Evolutionary conservation across 37 sponge, comb jelly and placozoan genomes (phyloP).

Genomic region (Haliclona indistincta): DNA sequence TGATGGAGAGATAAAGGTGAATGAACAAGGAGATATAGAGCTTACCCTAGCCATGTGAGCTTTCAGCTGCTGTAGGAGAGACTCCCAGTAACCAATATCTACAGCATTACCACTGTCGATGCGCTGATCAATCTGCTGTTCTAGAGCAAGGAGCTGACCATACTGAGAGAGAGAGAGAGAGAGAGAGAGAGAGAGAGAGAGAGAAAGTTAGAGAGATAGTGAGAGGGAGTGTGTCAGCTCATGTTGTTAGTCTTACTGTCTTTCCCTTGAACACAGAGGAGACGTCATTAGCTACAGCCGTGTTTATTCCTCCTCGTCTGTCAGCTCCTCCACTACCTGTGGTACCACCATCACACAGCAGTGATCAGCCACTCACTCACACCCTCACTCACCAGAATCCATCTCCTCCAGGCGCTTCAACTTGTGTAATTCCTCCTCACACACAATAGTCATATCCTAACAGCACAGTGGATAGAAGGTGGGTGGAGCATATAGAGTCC

Average conservation of each 20-base stretch:
- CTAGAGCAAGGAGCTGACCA: constrained; percentile 75
- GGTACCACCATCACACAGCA: not conserved
- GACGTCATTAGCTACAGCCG: constrained; percentile 82
- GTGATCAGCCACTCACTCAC: not conserved
- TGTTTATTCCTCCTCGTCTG: constrained; percentile 81
- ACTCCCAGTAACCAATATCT: constrained; percentile 94
- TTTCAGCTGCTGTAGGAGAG: constrained; percentile 79
- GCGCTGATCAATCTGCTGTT: constrained; percentile 76
- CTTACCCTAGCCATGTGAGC: constrained; percentile 83
- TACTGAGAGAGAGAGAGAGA: constrained; percentile 34
- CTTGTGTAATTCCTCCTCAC: constrained; percentile 81
- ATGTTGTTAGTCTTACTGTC: constrained; percentile 44
- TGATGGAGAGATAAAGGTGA: not conserved
- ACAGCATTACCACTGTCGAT: constrained; percentile 68
- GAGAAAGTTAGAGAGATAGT: not conserved
- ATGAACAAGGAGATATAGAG: not conserved
- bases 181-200: not conserved
- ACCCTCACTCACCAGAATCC: constrained; percentile 15
- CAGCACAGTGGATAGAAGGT: not conserved
- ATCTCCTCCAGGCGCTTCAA: constrained; percentile 48
- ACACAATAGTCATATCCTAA: constrained; percentile 75
- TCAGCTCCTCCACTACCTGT: constrained; percentile 38
- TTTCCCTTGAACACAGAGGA: constrained; percentile 85
- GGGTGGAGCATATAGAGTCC: not conserved
- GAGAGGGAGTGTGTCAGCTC: not conserved